Conservation (phyloP, 2,113 vertebrate genomes). For the Manacus vitellinus region DNA sequence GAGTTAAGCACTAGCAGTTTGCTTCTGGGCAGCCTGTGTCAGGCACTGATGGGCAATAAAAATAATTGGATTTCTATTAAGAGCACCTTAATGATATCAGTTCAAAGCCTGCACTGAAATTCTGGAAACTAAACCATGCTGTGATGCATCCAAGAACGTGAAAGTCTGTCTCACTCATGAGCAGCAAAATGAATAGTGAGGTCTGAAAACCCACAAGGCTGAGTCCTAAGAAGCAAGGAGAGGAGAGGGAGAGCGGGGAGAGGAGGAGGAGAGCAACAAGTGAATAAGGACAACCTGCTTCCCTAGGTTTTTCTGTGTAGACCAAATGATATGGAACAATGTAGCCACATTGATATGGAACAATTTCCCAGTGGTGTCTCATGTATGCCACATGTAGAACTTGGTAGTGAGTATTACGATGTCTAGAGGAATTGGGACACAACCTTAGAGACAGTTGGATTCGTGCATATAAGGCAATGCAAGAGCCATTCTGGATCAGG, state of each 20-base stretch:
- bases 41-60: not conserved
- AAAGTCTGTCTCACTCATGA: not conserved
- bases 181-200: not conserved
- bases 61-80: not conserved
- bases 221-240: not conserved
- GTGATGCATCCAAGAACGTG: not conserved
- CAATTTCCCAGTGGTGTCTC: not conserved
- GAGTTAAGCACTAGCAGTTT: not conserved
- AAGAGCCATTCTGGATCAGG: not conserved
- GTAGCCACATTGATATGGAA: accelerated
- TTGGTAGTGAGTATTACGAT: not conserved
- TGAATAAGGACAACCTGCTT: not conserved
- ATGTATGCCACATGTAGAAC: not conserved
- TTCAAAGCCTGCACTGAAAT: not conserved
- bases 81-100: not conserved
- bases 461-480: not conserved
- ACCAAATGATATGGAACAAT: accelerated
- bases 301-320: not conserved
- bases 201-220: not conserved
- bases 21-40: not conserved
- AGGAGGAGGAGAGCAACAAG: not conserved
- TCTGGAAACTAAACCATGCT: not conserved
- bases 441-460: not conserved
- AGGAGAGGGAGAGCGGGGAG: not conserved
- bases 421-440: not conserved